phyloP scores from a whole-genome alignment of 2,888 invertebrate genomes.

The Hirudinaria manillensis region DNA sequence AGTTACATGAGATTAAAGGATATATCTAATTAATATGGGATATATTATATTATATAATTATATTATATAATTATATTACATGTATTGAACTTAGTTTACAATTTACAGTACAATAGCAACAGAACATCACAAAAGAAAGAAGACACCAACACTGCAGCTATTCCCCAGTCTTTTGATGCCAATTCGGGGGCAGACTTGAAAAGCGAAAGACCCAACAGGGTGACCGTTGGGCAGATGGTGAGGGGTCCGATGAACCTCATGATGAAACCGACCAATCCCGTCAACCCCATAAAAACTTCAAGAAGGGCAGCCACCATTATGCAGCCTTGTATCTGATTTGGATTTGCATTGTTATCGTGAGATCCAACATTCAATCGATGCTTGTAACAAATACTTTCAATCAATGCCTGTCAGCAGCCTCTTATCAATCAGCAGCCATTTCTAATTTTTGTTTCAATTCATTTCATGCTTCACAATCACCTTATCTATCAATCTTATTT shows the following conservation, averaged over 20 bases:
- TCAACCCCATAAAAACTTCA: slow-evolving; percentile 67
- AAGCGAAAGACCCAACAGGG: slow-evolving; percentile 73
- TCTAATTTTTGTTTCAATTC: background rate
- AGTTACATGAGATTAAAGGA: no score
- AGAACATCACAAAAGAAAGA: background rate
- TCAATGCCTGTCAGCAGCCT: no score
- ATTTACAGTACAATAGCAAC: background rate
- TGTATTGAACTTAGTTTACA: no score
- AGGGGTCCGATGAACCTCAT: slow-evolving; percentile 73
- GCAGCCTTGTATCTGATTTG: slow-evolving; percentile 66
- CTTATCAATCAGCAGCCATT: background rate
- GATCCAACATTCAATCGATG: no score
- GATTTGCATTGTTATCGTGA: background rate
- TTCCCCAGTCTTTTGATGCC: slow-evolving; percentile 78
- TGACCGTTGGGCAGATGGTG: slow-evolving; percentile 77
- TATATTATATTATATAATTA: background rate
- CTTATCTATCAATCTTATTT: background rate
- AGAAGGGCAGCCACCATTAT: slow-evolving; percentile 73
- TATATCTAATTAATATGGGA: background rate
- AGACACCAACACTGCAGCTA: slow-evolving; percentile 67
- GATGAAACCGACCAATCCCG: slow-evolving; percentile 69
- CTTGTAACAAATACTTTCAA: no score
- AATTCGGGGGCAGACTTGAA: slow-evolving; percentile 74
- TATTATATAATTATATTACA: background rate
- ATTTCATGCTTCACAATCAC: background rate